phyloP scores from a whole-genome alignment of 1,140 invertebrate genomes.

The Aplysia californica region DNA sequence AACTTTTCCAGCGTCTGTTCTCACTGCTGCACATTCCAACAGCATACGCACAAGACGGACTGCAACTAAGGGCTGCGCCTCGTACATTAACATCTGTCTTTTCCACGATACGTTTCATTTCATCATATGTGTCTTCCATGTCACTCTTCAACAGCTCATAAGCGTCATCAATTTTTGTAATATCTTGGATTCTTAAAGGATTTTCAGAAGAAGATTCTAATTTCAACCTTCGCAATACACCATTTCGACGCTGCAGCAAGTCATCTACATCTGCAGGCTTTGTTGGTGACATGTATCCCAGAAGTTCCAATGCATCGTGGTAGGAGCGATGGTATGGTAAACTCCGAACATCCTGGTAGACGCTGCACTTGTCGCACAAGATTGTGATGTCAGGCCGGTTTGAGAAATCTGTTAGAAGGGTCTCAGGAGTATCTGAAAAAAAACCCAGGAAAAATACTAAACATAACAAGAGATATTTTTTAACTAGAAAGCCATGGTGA shows the following conservation, averaged over 20 bases:
- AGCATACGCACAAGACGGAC: conserved; percentile 51
- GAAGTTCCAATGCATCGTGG: conserved; percentile 47
- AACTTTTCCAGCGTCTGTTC: conserved; percentile 60
- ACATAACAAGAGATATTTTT: neutral
- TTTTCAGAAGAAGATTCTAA: conserved; percentile 34
- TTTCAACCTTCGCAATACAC: conserved; percentile 47
- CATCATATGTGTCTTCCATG: conserved; percentile 47
- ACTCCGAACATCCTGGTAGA: conserved; percentile 44
- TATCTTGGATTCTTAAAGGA: conserved; percentile 42
- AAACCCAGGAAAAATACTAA: conserved; percentile 6
- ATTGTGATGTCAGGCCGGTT: conserved; percentile 55
- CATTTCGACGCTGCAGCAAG: conserved; percentile 48
- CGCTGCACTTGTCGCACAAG: conserved; percentile 54
- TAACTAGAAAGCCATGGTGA: no score
- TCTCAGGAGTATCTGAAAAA: conserved; percentile 59
- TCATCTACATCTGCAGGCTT: conserved; percentile 36
- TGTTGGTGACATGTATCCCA: conserved; percentile 43
- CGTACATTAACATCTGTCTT: conserved; percentile 44
- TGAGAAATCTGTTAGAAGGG: conserved; percentile 46
- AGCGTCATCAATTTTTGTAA: conserved; percentile 59
- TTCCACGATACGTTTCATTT: conserved; percentile 38
- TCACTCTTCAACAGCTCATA: conserved; percentile 62
- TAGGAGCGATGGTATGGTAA: conserved; percentile 54
- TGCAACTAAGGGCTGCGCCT: conserved; percentile 53
- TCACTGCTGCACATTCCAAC: conserved; percentile 56